Percentiles rank a stretch among this genome's conserved stretches.
These are phyloP conservation scores for Mesochorus sp. DNA, from an alignment of 2,888 invertebrate genomes.

Conservation along the genomic window DNA sequence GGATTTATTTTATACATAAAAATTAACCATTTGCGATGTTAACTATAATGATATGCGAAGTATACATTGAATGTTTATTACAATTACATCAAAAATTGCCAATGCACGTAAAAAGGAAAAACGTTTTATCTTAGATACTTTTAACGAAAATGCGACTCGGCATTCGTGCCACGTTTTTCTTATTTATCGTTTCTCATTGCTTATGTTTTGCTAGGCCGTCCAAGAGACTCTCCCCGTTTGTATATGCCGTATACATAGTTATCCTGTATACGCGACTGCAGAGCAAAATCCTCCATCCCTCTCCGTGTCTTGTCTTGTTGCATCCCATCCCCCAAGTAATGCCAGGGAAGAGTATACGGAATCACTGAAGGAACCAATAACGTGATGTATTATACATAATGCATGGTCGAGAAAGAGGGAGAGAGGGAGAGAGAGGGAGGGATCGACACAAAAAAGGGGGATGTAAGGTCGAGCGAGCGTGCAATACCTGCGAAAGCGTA, in stretches of 20 bases:
- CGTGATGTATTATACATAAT: conserved; percentile 83
- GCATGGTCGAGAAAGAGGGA: conserved; percentile 73
- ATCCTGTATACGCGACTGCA: conserved; percentile 65
- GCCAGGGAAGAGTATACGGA: conserved; percentile 66
- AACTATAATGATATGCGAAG: not conserved
- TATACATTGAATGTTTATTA: not conserved
- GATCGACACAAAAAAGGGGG: conserved; percentile 45
- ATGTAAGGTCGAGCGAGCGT: conserved; percentile 40
- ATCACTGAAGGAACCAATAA: conserved; percentile 82
- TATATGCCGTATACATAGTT: conserved; percentile 22
- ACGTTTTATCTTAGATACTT: conserved; percentile 46
- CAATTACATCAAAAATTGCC: too few species aligned
- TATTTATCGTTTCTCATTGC: conserved; percentile 82
- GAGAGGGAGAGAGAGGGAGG: conserved; percentile 56
- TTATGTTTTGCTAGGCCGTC: conserved; percentile 81
- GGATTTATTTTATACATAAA: too few species aligned
- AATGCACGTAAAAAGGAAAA: too few species aligned
- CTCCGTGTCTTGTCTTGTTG: conserved; percentile 49
- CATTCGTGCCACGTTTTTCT: conserved; percentile 81
- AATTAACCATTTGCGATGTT: too few species aligned
- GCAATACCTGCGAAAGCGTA: conserved; percentile 43
- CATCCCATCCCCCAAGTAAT: conserved; percentile 27
- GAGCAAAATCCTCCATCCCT: conserved; percentile 63
- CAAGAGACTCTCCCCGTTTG: conserved; percentile 9
- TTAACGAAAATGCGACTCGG: conserved; percentile 63